Base-by-base conservation (phyloP, 2,888 invertebrate genomes). In the Nowickia ferox region DNA sequence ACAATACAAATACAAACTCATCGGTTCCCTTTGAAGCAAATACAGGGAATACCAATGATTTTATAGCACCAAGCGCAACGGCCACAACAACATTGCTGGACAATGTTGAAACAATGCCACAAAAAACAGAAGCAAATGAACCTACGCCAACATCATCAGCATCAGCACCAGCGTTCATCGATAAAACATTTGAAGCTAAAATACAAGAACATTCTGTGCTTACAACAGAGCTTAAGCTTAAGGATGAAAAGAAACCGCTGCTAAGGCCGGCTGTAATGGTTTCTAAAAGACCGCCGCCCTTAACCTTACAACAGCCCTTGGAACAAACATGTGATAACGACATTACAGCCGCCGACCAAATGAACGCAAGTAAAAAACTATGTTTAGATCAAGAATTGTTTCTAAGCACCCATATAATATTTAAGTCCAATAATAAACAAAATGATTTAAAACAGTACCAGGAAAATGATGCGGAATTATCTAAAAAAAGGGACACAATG, bases 201-300 rank as follows among this genome's bases (percentile, higher is more conserved):
- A 53, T 38, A 68, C 61, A 75, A 19, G 68, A 75, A 53, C 40
- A 66, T 38, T 44, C 59, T 61, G 61, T 59, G 53, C 11, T 44
- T 59, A 48, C 74, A 44, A 53, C 74, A 75, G 74, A 61, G n/a
- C 61, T 61, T 59, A 68, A 51, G 44, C 44, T 30, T 42, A 76
- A 83, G 77, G 83, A 78, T 83, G 51, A 78, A 83, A 83, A 83
- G 72, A 76, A 72, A 78, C 83, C 83, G 83, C 83, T 71, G 51
- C 19, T 65, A 5, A 79, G 65, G 71, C 71, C 79, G 44, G 63
- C 79, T 38, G 63, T 82, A 53, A 69, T 82, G 63, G 63, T 40
- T 55, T 19, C 30, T 61, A 59, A 44, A 81, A 81, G 59, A 65
- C 63, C 71, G 51, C 61, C 81, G 66, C 48, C 53, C 59, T 81